phyloP scores from a whole-genome alignment of 2,113 vertebrate genomes.

The Tympanuchus pallidicinctus region DNA sequence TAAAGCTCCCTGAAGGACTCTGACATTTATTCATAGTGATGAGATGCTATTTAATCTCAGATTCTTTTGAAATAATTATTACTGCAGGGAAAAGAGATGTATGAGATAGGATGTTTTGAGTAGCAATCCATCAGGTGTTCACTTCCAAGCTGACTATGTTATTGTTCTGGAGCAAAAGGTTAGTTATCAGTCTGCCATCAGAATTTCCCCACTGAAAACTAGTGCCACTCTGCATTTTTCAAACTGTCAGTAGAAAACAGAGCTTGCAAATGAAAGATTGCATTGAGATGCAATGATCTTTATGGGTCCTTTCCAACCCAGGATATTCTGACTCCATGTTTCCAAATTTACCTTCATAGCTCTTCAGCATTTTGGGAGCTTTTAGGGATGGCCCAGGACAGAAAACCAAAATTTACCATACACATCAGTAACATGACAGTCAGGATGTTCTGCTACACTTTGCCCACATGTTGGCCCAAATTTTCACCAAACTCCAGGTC shows the following conservation, averaged over 20 bases:
- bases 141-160: neutral
- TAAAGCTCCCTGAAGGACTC: neutral
- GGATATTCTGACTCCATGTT: too few relatives aligned
- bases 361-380: neutral
- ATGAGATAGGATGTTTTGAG: neutral
- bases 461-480: fast-evolving
- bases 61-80: neutral
- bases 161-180: neutral
- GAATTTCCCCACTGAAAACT: neutral
- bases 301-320: too few relatives aligned
- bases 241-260: neutral
- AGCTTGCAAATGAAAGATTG: neutral
- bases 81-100: neutral
- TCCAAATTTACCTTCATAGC: neutral
- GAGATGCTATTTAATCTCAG: neutral
- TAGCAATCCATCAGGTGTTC: neutral
- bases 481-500: neutral
- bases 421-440: fast-evolving
- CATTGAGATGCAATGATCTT: neutral
- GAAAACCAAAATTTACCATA: neutral
- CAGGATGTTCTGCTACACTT: neutral
- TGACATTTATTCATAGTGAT: neutral
- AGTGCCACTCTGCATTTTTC: neutral
- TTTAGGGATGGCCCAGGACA: neutral
- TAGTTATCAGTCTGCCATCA: neutral